Evolutionary conservation across 1,140 invertebrate species (phyloP).

Genomic region (Drosophila insularis): DNA sequence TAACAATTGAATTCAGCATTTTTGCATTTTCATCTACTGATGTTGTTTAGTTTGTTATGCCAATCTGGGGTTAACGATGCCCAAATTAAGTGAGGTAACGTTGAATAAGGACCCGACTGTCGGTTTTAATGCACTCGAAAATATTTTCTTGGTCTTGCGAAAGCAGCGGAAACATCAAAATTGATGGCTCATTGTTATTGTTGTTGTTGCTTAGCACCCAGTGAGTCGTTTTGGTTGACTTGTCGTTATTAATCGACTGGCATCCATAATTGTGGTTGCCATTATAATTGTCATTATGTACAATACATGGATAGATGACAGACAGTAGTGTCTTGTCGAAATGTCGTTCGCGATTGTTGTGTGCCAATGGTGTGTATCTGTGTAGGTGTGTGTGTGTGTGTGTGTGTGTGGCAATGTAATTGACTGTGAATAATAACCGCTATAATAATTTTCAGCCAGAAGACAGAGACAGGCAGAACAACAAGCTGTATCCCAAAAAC

Average conservation of each 20-base stretch:
- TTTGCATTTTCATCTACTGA: neutral
- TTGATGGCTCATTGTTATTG: constrained; percentile 22
- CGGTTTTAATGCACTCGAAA: constrained; percentile 71
- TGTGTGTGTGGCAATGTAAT: constrained; percentile 72
- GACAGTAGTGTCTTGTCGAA: constrained; percentile 74
- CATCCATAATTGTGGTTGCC: constrained; percentile 79
- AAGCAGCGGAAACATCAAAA: constrained; percentile 32
- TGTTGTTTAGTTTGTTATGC: neutral
- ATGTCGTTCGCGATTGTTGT: constrained; percentile 56
- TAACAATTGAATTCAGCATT: neutral
- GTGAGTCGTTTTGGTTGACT: constrained; percentile 30
- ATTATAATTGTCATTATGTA: constrained; percentile 81
- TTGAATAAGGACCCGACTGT: constrained; percentile 39
- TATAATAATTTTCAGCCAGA: constrained; percentile 80
- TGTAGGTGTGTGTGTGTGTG: constrained; percentile 25
- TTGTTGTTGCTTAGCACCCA: constrained; percentile 26
- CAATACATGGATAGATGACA: constrained; percentile 75
- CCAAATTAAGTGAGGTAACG: constrained; percentile 69
- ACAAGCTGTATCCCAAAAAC: constrained; percentile 39
- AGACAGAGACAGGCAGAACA: constrained; percentile 43
- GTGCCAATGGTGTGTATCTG: constrained; percentile 10
- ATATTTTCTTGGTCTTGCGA: constrained; percentile 41
- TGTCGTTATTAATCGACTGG: constrained; percentile 75
- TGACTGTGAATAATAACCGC: constrained; percentile 81
- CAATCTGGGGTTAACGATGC: constrained; percentile 25